phyloP scores from a whole-genome alignment of 2,888 invertebrate genomes.

The Eristalinus aeneus region DNA sequence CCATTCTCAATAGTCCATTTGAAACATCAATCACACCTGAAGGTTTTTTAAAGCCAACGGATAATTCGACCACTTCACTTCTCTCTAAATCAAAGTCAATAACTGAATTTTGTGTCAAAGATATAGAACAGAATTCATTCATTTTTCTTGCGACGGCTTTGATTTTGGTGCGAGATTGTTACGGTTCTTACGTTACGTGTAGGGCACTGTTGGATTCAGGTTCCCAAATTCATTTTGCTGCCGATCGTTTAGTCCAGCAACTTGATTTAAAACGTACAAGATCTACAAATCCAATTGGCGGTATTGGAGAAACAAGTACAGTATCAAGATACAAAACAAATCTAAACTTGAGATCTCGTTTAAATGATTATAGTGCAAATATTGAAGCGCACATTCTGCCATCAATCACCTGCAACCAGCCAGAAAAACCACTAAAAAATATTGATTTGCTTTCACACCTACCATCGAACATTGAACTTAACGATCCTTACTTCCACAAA shows the following conservation, averaged over 20 bases:
- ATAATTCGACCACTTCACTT: neutral
- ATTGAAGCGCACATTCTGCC: too few species aligned
- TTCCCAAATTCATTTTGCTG: conserved; percentile 52
- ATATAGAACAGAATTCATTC: neutral
- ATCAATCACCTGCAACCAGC: too few species aligned
- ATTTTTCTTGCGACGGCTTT: neutral
- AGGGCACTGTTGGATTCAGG: conserved; percentile 46
- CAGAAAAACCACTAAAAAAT: too few species aligned
- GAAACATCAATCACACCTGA: neutral
- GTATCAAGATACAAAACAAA: conserved; percentile 26
- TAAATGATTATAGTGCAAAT: too few species aligned
- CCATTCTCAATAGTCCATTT: neutral
- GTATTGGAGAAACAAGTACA: conserved; percentile 31
- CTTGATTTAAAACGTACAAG: conserved; percentile 18
- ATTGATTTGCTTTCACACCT: too few species aligned
- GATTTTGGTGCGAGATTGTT: neutral
- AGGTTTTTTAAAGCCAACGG: neutral
- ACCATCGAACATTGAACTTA: too few species aligned
- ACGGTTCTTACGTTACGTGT: neutral
- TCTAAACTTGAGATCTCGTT: too few species aligned
- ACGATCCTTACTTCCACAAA: too few species aligned
- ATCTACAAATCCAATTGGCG: conserved; percentile 17
- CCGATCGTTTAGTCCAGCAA: conserved; percentile 23
- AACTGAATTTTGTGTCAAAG: neutral
- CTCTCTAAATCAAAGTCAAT: neutral